phyloP scores from a whole-genome alignment of 2,797 vertebrate species.

The Chaunax sp. region DNA sequence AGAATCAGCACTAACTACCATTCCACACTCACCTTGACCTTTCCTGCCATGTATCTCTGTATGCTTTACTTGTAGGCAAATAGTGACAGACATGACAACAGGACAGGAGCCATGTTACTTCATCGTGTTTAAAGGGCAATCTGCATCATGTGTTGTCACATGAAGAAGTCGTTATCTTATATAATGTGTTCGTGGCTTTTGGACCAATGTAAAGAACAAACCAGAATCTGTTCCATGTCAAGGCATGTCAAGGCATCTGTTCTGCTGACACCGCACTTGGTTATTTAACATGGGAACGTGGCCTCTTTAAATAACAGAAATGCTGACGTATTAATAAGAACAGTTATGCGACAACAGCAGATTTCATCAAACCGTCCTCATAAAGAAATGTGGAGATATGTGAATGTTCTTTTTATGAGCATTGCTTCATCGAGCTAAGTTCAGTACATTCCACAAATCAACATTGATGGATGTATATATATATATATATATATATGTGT shows the following conservation, averaged over 20 bases:
- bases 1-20: background rate
- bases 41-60: background rate
- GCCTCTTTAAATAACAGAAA: no score
- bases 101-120: background rate
- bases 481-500: no score
- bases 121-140: conserved; percentile 20
- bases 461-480: no score
- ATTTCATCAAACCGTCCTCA: background rate
- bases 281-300: no score
- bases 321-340: no score
- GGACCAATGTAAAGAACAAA: background rate
- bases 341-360: no score
- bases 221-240: background rate
- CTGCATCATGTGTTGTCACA: conserved; percentile 22
- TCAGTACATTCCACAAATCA: background rate
- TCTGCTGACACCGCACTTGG: no score
- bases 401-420: background rate
- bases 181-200: conserved; percentile 16
- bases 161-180: background rate
- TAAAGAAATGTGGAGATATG: background rate
- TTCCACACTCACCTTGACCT: conserved; percentile 9
- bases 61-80: conserved; percentile 1
- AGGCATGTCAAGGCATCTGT: no score
- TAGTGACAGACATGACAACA: background rate
- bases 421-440: no score